Conservation (phyloP, 1,140 invertebrate genomes). For the Choristoneura fumiferana region DNA sequence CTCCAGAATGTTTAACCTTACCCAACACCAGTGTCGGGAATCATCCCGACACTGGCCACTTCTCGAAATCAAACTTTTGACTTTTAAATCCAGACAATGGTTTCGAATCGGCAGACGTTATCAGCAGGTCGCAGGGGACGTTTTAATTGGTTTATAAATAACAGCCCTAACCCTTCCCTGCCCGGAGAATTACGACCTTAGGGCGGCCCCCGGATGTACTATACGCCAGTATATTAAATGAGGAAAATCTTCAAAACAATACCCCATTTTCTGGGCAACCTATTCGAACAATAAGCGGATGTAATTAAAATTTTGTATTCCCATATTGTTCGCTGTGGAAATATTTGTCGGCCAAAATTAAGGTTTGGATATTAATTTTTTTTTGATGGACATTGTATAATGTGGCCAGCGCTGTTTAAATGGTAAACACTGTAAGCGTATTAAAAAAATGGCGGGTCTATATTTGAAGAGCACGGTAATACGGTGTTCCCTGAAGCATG, state of each 20-base stretch:
- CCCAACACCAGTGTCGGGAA: no score
- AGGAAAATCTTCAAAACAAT: constrained; percentile 60
- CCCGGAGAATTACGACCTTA: constrained; percentile 57
- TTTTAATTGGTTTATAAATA: constrained; percentile 74
- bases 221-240: constrained; percentile 48
- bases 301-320: constrained; percentile 45
- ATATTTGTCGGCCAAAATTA: constrained; percentile 7
- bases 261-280: constrained; percentile 27
- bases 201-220: constrained; percentile 29
- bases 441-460: no score
- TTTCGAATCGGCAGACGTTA: constrained; percentile 30
- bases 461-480: no score
- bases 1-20: no score
- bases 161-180: constrained; percentile 51
- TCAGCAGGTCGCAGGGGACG: constrained; percentile 39
- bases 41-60: no score
- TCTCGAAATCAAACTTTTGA: no score
- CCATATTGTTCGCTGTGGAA: not conserved
- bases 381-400: no score
- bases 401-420: no score
- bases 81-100: not conserved
- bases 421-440: no score
- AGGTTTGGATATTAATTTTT: not conserved
- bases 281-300: constrained; percentile 26
- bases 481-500: no score